These are phyloP conservation scores for Heterodera carotae DNA, from an alignment of 1,140 invertebrate genomes.

Conservation along the genomic window DNA sequence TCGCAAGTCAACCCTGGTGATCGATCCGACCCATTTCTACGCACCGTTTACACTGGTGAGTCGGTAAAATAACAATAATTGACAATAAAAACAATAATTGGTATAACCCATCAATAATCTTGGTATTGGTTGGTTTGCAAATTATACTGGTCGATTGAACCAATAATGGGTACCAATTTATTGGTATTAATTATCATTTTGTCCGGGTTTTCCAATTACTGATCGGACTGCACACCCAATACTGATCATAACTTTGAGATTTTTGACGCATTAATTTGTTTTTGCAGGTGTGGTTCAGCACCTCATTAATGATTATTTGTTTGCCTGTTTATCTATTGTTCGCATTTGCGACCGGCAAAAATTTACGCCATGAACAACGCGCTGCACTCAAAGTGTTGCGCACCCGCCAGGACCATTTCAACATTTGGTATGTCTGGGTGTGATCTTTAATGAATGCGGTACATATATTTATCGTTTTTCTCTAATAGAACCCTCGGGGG, in stretches of 20 bases:
- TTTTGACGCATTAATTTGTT: neutral
- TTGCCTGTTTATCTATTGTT: constrained; percentile 62
- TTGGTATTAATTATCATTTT: no score
- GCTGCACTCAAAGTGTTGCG: constrained; percentile 42
- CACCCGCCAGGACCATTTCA: constrained; percentile 19
- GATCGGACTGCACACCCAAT: no score
- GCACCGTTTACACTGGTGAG: constrained; percentile 57
- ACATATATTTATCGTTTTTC: no score
- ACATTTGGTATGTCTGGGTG: constrained; percentile 34
- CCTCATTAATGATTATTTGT: constrained; percentile 58
- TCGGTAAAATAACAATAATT: neutral
- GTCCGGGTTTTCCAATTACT: neutral
- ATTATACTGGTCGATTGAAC: neutral
- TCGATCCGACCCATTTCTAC: constrained; percentile 53
- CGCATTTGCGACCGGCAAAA: constrained; percentile 32
- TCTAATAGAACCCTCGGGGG: constrained; percentile 35
- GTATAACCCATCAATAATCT: no score
- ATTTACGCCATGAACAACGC: constrained; percentile 19
- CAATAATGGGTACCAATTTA: no score
- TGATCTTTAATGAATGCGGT: constrained; percentile 25
- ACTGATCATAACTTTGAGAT: neutral
- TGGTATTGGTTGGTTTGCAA: neutral
- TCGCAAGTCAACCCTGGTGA: constrained; percentile 54
- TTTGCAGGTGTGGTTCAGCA: constrained; percentile 61
- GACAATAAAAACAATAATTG: neutral